These are phyloP conservation scores for Calidris pugnax DNA, from an alignment of 2,113 vertebrate species.

Conservation along the genomic window DNA sequence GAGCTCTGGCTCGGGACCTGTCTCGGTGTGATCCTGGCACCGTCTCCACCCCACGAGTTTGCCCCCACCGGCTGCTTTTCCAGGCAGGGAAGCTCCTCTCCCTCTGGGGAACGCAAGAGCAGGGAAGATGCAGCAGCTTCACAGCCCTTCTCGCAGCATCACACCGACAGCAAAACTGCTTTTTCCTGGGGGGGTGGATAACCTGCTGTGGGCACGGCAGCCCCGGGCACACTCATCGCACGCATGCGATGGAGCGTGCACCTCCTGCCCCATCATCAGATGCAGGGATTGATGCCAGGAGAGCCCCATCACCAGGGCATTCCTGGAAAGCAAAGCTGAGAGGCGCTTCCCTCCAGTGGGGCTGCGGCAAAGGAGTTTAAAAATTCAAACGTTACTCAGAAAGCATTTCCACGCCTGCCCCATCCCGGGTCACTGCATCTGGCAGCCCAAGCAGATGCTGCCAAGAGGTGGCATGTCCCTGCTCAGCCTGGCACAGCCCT, in stretches of 20 bases:
- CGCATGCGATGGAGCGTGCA: rapidly evolving
- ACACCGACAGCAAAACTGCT: background rate
- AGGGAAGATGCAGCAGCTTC: background rate
- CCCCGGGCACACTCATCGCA: rapidly evolving
- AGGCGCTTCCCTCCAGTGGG: background rate
- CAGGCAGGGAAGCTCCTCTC: background rate
- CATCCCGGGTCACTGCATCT: rapidly evolving
- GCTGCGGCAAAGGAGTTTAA: background rate
- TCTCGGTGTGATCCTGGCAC: rapidly evolving
- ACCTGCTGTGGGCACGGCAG: rapidly evolving
- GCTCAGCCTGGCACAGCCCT: background rate
- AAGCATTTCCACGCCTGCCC: background rate
- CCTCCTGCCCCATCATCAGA: background rate
- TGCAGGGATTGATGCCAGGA: background rate
- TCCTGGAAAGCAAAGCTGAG: conserved; percentile 25
- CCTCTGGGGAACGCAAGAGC: rapidly evolving
- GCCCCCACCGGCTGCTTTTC: background rate
- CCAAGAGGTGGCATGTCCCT: background rate
- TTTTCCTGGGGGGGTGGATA: background rate
- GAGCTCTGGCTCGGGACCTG: background rate
- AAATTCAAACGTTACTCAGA: background rate
- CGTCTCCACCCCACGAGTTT: background rate
- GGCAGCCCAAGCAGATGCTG: background rate
- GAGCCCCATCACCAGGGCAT: background rate
- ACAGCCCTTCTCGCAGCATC: background rate